These are phyloP conservation scores for Beroe forskalii DNA, from an alignment of 37 sponge, comb jelly and placozoan species.

Conservation along the genomic window DNA sequence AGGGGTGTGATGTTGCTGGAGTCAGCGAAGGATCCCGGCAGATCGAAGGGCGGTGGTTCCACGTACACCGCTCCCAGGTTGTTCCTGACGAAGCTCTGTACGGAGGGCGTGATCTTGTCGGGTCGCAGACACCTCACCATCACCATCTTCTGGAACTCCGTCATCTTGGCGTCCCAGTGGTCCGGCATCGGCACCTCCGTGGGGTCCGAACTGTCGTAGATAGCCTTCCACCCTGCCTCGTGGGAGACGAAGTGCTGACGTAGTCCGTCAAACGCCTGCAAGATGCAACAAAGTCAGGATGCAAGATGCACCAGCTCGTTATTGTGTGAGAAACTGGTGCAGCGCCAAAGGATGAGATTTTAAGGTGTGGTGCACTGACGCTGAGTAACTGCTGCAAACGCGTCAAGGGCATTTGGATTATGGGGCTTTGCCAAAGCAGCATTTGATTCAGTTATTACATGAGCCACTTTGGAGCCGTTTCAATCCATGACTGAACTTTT, in stretches of 20 bases:
- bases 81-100: constrained; percentile 89
- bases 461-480: too few species aligned
- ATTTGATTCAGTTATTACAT: too few species aligned
- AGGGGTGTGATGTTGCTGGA: constrained; percentile 96
- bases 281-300: background rate
- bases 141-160: constrained; percentile 83
- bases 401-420: too few species aligned
- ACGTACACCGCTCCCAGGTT: constrained; percentile 81
- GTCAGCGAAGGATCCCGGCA: constrained; percentile 88
- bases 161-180: constrained; percentile 74
- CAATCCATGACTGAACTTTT: too few species aligned
- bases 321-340: constrained; percentile 91
- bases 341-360: too few species aligned
- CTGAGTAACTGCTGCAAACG: too few species aligned
- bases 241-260: constrained; percentile 67
- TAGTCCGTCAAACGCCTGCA: constrained; percentile 75
- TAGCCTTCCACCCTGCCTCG: constrained; percentile 75
- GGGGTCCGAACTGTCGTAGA: constrained; percentile 90
- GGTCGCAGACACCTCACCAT: constrained; percentile 87
- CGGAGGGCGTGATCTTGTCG: constrained; percentile 89
- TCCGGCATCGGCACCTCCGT: constrained; percentile 75
- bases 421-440: too few species aligned
- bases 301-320: constrained; percentile 78
- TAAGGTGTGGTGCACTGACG: too few species aligned
- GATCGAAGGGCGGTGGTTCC: constrained; percentile 98